These are phyloP conservation scores for Ctenicera cuprea DNA, from an alignment of 2,888 invertebrate species.

Conservation along the genomic window DNA sequence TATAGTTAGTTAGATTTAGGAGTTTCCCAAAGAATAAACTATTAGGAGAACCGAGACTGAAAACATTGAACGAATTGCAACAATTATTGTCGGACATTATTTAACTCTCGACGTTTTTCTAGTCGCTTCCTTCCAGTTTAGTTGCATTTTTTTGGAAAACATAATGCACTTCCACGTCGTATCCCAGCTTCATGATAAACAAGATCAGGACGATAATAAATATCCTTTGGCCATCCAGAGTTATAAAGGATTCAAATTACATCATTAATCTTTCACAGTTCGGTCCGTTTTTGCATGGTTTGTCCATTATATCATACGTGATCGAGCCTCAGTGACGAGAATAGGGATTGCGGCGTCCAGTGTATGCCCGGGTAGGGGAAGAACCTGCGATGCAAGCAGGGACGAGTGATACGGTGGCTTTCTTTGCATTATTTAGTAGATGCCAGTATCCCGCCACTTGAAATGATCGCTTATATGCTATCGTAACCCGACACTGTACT, in stretches of 20 bases:
- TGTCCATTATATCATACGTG: slow-evolving; percentile 70
- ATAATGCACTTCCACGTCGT: slow-evolving; percentile 3
- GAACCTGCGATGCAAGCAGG: slow-evolving; percentile 62
- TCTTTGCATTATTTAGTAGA: slow-evolving; percentile 69
- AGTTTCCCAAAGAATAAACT: slow-evolving; percentile 69
- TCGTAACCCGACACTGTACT: slow-evolving; percentile 28
- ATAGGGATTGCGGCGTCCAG: slow-evolving; percentile 50
- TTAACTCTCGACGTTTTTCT: slow-evolving; percentile 12
- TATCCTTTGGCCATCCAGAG: slow-evolving; percentile 45
- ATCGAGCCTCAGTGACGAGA: slow-evolving; percentile 59
- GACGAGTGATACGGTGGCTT: slow-evolving; percentile 68
- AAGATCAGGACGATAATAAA: slow-evolving; percentile 45
- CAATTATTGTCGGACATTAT: slow-evolving; percentile 49
- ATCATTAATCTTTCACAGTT: slow-evolving; percentile 70
- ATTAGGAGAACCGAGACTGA: slow-evolving; percentile 62
- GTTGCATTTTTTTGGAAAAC: slow-evolving; percentile 29
- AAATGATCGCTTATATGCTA: slow-evolving; percentile 58
- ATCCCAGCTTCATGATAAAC: slow-evolving; percentile 40
- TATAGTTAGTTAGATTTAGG: slow-evolving; percentile 72
- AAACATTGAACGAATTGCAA: slow-evolving; percentile 55
- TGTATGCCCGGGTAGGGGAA: slow-evolving; percentile 44
- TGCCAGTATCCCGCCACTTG: slow-evolving; percentile 57
- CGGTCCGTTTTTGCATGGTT: slow-evolving; percentile 69
- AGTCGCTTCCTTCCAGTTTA: slow-evolving; percentile 1
- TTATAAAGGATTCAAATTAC: slow-evolving; percentile 71